phyloP scores from a whole-genome alignment of 2,113 vertebrate species.

The Merops nubicus region DNA sequence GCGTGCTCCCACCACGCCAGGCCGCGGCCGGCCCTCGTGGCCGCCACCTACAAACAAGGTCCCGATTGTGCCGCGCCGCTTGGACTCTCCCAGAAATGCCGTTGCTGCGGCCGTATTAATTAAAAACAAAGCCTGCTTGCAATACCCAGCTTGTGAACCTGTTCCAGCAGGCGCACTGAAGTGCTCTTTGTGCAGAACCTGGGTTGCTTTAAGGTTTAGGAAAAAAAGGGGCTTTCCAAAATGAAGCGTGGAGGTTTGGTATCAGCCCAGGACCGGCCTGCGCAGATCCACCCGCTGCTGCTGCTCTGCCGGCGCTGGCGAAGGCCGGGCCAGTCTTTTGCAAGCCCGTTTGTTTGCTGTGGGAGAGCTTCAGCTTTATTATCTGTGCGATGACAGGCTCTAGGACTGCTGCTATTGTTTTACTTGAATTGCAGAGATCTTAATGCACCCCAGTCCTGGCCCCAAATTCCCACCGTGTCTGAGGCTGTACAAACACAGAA shows the following conservation, averaged over 20 bases:
- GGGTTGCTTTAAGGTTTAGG: not conserved
- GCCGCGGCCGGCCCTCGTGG: not conserved
- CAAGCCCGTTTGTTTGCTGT: not conserved
- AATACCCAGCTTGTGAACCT: not conserved
- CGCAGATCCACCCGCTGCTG: rapidly evolving
- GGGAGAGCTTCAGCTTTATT: not conserved
- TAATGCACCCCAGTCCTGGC: not conserved
- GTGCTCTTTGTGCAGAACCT: not conserved
- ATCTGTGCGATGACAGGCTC: not conserved
- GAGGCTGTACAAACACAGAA: not conserved
- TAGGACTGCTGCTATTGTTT: not conserved
- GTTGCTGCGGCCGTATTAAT: not conserved
- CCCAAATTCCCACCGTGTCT: not conserved
- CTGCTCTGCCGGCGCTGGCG: rapidly evolving
- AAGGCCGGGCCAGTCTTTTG: rapidly evolving
- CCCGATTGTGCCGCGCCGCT: not conserved
- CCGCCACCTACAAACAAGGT: not conserved
- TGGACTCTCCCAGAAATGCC: not conserved
- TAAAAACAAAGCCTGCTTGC: slow-evolving; percentile 1
- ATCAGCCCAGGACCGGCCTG: not conserved
- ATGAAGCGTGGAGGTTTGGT: not conserved
- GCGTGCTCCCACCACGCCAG: no score
- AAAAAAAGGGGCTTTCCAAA: not conserved
- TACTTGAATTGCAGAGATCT: not conserved
- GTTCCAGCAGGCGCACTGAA: not conserved